A percentile compares a stretch with the other conserved stretches of the same genome.
phyloP scores from a whole-genome alignment of 2,113 vertebrate species.

The Bos indicus region DNA sequence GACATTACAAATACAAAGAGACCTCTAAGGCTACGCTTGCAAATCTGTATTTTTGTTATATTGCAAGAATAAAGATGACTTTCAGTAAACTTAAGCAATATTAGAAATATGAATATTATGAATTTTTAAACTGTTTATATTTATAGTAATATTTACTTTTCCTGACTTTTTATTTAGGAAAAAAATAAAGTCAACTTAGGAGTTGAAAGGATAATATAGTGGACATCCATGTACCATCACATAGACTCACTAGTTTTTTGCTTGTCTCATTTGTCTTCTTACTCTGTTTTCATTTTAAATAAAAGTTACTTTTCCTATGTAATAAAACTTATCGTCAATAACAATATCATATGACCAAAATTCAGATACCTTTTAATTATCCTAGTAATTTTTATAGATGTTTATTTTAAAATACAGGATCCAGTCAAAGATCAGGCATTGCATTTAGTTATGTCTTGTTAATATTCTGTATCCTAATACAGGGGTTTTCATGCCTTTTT shows the following conservation, averaged over 20 bases:
- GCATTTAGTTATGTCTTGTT: neutral
- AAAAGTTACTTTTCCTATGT: neutral
- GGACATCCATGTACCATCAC: neutral
- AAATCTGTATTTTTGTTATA: neutral
- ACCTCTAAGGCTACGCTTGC: neutral
- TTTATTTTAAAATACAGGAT: neutral
- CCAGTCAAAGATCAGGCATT: neutral
- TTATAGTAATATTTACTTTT: neutral
- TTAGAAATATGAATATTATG: neutral
- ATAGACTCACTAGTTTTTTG: neutral
- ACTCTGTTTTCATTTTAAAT: neutral
- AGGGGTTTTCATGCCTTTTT: neutral
- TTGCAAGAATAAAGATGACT: neutral
- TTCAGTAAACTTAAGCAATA: neutral
- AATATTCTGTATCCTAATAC: neutral
- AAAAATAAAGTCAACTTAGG: neutral
- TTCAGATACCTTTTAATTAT: neutral
- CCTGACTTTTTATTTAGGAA: neutral
- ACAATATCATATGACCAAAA: neutral
- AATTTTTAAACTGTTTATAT: neutral
- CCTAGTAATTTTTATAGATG: neutral
- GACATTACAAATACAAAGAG: neutral
- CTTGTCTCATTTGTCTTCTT: neutral
- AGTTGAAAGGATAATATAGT: neutral
- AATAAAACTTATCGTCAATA: neutral